Evolutionary conservation across 37 sponge, comb jelly and placozoan genomes (phyloP).

Genomic region (Chondrilla cf. caribensis): DNA sequence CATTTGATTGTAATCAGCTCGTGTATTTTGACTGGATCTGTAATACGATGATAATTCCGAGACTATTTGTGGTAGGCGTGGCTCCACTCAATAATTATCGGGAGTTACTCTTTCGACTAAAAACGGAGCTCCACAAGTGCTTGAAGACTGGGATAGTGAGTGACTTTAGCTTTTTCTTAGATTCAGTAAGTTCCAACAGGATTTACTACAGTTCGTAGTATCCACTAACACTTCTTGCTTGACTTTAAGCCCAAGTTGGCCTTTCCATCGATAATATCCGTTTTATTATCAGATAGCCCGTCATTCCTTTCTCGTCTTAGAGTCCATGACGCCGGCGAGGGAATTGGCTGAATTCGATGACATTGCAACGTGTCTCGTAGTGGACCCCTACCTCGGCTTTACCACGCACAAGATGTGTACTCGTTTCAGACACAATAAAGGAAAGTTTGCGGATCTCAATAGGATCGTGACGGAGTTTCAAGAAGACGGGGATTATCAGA

Average conservation of each 20-base stretch:
- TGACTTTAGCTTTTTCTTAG: too few relatives aligned
- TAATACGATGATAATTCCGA: neutral
- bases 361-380: slow-evolving; percentile 82
- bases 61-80: neutral
- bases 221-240: too few relatives aligned
- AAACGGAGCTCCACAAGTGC: neutral
- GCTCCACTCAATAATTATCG: neutral
- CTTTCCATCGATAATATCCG: too few relatives aligned
- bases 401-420: slow-evolving; percentile 92
- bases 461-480: slow-evolving; percentile 35
- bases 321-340: slow-evolving; percentile 33
- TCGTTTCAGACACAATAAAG: slow-evolving; percentile 74
- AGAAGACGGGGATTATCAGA: slow-evolving; percentile 41
- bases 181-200: too few relatives aligned
- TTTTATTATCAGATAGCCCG: too few relatives aligned
- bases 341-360: slow-evolving; percentile 87
- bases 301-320: too few relatives aligned
- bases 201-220: too few relatives aligned
- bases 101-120: neutral
- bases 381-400: slow-evolving; percentile 84
- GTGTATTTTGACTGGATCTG: too few relatives aligned
- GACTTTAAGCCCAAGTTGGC: too few relatives aligned
- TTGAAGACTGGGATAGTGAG: too few relatives aligned
- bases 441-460: slow-evolving; percentile 43
- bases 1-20: too few relatives aligned